These are phyloP conservation scores for Mythimna albipuncta DNA, from an alignment of 2,888 invertebrate genomes.

Conservation along the genomic window DNA sequence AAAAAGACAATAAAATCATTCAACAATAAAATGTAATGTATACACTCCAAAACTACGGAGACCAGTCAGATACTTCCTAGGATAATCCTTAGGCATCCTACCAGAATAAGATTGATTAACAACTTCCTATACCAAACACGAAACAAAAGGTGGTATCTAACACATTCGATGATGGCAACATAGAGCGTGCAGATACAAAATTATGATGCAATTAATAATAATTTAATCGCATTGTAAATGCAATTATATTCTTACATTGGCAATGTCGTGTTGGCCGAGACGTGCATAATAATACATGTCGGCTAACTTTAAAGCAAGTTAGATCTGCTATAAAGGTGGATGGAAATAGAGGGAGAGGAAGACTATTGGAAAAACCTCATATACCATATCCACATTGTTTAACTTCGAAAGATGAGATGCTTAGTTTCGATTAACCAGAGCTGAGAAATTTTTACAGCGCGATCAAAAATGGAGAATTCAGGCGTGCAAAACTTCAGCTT, in stretches of 20 bases:
- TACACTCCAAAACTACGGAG: too few species aligned
- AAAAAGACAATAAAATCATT: too few species aligned
- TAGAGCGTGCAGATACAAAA: conserved; percentile 26
- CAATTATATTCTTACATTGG: conserved; percentile 40
- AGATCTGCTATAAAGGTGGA: neutral
- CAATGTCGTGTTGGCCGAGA: conserved; percentile 9
- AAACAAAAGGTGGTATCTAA: conserved; percentile 32
- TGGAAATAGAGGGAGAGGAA: neutral
- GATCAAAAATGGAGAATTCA: neutral
- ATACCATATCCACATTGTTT: neutral
- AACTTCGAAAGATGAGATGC: neutral
- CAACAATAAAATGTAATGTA: too few species aligned
- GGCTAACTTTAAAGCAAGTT: conserved; percentile 19
- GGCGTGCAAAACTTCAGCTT: neutral
- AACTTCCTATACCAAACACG: conserved; percentile 34
- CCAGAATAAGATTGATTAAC: conserved; percentile 13
- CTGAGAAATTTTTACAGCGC: neutral
- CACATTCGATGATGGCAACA: conserved; percentile 20
- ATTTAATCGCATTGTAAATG: conserved; percentile 44
- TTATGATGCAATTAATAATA: conserved; percentile 43
- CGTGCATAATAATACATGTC: conserved; percentile 21
- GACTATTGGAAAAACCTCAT: too few species aligned
- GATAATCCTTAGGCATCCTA: conserved; percentile 8
- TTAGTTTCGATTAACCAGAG: neutral
- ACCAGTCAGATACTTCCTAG: neutral